Evolutionary conservation across 2,113 vertebrate genomes (phyloP).

Genomic region (Actenoides hombroni): DNA sequence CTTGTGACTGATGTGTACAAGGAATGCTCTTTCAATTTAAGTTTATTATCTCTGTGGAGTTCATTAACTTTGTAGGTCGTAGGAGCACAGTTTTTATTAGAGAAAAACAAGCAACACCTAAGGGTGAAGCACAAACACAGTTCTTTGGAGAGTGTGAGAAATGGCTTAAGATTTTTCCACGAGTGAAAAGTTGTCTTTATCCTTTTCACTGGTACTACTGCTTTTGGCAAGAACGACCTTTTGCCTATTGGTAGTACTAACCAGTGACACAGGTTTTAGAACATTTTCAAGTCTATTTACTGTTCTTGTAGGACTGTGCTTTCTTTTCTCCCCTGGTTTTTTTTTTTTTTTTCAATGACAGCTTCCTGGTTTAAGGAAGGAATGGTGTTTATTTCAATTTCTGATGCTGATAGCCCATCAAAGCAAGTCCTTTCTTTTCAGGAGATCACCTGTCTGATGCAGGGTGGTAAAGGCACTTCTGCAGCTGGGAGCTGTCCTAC

Average conservation of each 20-base stretch:
- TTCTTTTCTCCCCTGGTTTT: not conserved
- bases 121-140: not conserved
- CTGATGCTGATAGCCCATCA: not conserved
- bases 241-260: not conserved
- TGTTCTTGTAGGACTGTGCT: not conserved
- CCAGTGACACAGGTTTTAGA: not conserved
- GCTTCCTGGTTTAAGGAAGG: not conserved
- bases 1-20: not conserved
- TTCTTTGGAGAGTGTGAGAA: not conserved
- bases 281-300: not conserved
- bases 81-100: not conserved
- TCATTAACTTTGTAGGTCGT: not conserved
- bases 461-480: not conserved
- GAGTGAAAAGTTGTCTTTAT: not conserved
- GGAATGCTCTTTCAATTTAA: not conserved
- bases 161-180: not conserved
- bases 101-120: not conserved
- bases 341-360: not conserved
- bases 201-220: not conserved
- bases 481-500: not conserved
- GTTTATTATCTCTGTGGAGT: conserved; percentile 7
- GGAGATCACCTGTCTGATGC: not conserved
- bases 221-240: not conserved
- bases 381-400: not conserved
- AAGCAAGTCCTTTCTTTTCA: not conserved